phyloP scores from a whole-genome alignment of 1,140 invertebrate species.

The Odontomachus brunneus region DNA sequence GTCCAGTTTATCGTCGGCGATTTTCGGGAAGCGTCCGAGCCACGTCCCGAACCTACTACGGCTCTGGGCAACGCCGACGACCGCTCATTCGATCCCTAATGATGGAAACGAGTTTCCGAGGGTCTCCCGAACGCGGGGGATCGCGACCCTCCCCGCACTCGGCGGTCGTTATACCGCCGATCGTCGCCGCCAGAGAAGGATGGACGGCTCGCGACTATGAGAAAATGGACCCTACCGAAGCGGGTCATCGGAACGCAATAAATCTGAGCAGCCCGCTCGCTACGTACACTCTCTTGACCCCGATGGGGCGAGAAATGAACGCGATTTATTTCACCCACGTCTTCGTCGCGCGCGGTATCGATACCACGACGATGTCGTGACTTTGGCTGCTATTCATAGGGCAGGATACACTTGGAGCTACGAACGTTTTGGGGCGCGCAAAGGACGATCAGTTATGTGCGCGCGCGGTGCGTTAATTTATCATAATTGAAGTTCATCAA shows the following conservation, averaged over 20 bases:
- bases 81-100: constrained; percentile 70
- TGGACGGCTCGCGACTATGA: constrained; percentile 30
- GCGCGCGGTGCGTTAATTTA: background rate
- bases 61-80: constrained; percentile 62
- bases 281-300: too few relatives aligned
- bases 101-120: constrained; percentile 70
- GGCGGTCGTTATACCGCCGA: constrained; percentile 65
- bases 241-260: constrained; percentile 8
- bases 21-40: constrained; percentile 72
- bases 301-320: too few relatives aligned
- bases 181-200: constrained; percentile 41
- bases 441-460: too few relatives aligned
- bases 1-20: constrained; percentile 80
- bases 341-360: too few relatives aligned
- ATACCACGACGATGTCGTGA: too few relatives aligned
- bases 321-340: too few relatives aligned
- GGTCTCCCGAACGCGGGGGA: constrained; percentile 56
- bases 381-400: too few relatives aligned
- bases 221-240: constrained; percentile 31
- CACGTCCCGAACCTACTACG: constrained; percentile 48
- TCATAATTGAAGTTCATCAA: constrained; percentile 8
- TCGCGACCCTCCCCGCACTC: constrained; percentile 52
- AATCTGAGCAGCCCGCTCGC: too few relatives aligned
- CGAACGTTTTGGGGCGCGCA: too few relatives aligned
- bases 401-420: too few relatives aligned